phyloP scores from a whole-genome alignment of 2,113 vertebrate species.

The Hiodon alosoides region DNA sequence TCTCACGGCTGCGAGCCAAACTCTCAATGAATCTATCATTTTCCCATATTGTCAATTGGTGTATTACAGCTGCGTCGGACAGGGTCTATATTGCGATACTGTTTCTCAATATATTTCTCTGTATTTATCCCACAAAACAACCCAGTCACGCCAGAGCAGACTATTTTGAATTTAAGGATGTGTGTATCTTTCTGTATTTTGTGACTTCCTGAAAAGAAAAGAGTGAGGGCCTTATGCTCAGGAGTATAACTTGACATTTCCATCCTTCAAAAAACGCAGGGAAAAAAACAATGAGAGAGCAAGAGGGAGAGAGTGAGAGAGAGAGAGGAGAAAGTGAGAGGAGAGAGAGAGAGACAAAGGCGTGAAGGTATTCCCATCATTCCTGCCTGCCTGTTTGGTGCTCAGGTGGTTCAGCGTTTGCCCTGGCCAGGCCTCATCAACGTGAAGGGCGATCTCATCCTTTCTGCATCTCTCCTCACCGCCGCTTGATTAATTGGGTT shows the following conservation, averaged over 20 bases:
- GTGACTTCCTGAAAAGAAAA: constrained; percentile 28
- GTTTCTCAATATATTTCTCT: background rate
- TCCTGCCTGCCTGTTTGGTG: constrained; percentile 87
- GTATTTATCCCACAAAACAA: background rate
- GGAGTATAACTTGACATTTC: constrained; percentile 77
- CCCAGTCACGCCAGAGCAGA: background rate
- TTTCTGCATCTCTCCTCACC: constrained; percentile 92
- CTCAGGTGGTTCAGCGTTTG: constrained; percentile 97
- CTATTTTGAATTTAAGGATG: background rate
- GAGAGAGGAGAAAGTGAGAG: constrained; percentile 4
- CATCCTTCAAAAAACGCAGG: constrained; percentile 64
- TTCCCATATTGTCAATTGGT: too few relatives aligned
- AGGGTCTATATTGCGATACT: too few relatives aligned
- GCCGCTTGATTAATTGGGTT: constrained; percentile 98
- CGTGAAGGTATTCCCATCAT: constrained; percentile 93
- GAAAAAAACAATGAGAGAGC: constrained; percentile 11
- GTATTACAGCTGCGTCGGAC: too few relatives aligned
- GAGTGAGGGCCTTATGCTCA: constrained; percentile 47
- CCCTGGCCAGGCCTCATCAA: constrained; percentile 97
- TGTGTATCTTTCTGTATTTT: constrained; percentile 33
- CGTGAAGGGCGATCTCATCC: constrained; percentile 99
- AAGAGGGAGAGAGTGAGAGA: constrained; percentile 30
- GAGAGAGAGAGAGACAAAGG: constrained; percentile 67
- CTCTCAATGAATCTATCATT: too few relatives aligned
- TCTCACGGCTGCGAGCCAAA: too few relatives aligned